Percentiles rank a stretch among this genome's conserved stretches.
Conservation (phyloP, 37 sponge, comb jelly and placozoan species). For the Eunapius fragilis region DNA sequence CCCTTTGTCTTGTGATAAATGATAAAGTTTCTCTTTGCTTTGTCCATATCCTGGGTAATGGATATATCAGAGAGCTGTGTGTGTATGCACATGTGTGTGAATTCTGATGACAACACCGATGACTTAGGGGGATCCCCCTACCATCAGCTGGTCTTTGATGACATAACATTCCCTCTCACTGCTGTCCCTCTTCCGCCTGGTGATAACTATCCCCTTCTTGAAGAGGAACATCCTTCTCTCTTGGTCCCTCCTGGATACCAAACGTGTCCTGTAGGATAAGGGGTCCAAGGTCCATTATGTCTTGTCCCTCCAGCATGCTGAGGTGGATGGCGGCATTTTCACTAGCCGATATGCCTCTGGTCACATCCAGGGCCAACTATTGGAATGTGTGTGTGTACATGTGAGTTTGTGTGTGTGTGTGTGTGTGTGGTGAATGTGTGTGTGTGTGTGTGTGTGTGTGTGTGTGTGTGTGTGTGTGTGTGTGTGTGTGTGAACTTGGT, state of each 20-base stretch:
- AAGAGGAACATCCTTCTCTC: constrained; percentile 84
- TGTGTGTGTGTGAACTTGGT: too few species aligned
- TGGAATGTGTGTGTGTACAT: not conserved
- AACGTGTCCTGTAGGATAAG: constrained; percentile 67
- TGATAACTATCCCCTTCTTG: constrained; percentile 50
- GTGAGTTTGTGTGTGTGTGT: not conserved
- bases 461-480: too few species aligned
- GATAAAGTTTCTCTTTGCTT: constrained; percentile 25
- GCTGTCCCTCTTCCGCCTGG: constrained; percentile 61
- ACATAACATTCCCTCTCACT: constrained; percentile 45
- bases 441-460: too few species aligned
- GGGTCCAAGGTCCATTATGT: constrained; percentile 28
- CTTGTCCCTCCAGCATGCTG: constrained; percentile 59
- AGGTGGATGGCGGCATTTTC: constrained; percentile 88
- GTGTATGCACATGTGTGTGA: too few species aligned
- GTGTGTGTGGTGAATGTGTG: too few species aligned
- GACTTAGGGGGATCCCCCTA: not conserved
- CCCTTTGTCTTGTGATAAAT: constrained; percentile 59
- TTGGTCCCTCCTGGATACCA: constrained; percentile 40
- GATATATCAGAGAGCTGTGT: constrained; percentile 47
- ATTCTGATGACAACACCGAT: too few species aligned
- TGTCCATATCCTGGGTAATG: constrained; percentile 53
- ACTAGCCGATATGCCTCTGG: constrained; percentile 55
- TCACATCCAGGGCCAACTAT: constrained; percentile 56
- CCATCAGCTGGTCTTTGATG: constrained; percentile 63